Base-by-base conservation (phyloP, 2,888 invertebrate species). In the Spisula subtruncata region DNA sequence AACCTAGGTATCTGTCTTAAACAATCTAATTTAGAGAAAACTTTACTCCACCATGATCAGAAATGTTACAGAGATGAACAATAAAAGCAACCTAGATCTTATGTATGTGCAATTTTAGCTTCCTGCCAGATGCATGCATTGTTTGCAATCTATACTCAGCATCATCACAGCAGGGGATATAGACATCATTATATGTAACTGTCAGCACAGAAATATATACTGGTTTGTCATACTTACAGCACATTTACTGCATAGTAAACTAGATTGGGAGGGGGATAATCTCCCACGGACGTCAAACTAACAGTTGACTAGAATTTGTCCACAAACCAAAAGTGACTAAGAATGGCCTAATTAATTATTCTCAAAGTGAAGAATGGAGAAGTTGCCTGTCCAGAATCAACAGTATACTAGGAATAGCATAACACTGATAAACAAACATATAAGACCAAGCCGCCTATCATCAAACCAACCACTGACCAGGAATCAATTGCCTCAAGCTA, bases 101-200 rank as follows among this genome's bases (percentile, higher is more conserved):
- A 66, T 66, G 10, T n/a, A 0, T n/a, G n/a, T 60, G 60, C 60
- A 60, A 60, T 60, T 20, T n/a, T n/a, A 60, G 20, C n/a, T 8
- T 20, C 60, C 2, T 25, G 25, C 25, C 25, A 66, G 60, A 66
- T n/a, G n/a, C n/a, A 66, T 25, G 8, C 25, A 66, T 66, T 66
- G 60, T 6, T 6, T 25, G 60, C 8, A 25, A 66, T 66, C 60
- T 66, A 10, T 66, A 8, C 60, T 10, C 10, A 66, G 8, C 60
- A 66, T 66, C 60, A 66, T 66, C 60, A 66, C 60, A 66, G 60
- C 60, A 25, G 60, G 60, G 41, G 8, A 66, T n/a, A 66, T 66
- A 66, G 60, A n/a, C 25, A 66, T 66, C 20, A 66, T 66, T 66
- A 66, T 66, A 66, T n/a, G 25, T 66, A 66, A 66, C 60, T 66